phyloP scores from a whole-genome alignment of 2,797 vertebrate genomes.

The Pipistrellus pygmaeus region DNA sequence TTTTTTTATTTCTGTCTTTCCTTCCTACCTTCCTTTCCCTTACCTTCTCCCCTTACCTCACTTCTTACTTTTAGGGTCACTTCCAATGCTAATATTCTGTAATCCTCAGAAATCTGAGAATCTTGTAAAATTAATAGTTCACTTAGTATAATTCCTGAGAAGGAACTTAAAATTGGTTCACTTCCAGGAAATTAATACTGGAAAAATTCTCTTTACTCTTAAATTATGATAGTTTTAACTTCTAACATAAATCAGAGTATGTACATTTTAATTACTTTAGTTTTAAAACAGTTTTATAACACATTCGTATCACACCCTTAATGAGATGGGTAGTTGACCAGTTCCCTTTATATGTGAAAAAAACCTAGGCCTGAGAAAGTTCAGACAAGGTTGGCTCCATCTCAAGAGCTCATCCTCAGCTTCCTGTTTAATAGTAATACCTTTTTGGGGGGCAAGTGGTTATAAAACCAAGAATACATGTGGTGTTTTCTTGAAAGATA shows the following conservation, averaged over 20 bases:
- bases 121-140: background rate
- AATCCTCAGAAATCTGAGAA: constrained; percentile 3
- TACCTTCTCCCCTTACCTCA: background rate
- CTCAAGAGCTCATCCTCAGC: background rate
- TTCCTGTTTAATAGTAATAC: background rate
- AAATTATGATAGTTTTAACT: background rate
- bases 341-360: background rate
- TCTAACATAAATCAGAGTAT: background rate
- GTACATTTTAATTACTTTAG: background rate
- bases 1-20: background rate
- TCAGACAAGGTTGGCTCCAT: background rate
- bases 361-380: background rate
- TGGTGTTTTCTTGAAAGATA: background rate
- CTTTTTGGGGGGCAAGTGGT: background rate
- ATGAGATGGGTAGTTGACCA: background rate
- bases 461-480: background rate
- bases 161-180: background rate
- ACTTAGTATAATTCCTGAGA: background rate
- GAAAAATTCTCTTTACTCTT: background rate
- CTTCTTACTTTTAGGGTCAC: background rate
- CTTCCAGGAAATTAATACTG: background rate
- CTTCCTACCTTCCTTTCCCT: background rate
- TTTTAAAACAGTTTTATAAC: background rate
- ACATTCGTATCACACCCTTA: background rate
- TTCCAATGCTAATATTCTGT: background rate